Conservation (phyloP, 2,797 vertebrate genomes). For the Dendrocincla fuliginosa region DNA sequence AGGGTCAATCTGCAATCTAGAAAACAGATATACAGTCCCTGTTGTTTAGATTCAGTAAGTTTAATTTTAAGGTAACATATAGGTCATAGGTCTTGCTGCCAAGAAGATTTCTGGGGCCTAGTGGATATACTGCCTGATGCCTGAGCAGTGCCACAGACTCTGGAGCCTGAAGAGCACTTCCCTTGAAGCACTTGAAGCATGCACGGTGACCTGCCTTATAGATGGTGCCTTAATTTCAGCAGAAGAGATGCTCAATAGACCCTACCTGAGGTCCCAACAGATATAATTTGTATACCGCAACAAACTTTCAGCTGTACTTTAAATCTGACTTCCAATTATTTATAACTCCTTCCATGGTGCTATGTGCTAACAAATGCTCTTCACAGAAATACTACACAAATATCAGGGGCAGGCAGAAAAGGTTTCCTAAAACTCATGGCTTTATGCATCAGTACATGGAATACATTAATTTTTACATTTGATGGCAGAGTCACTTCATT, state of each 20-base stretch:
- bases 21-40: not conserved
- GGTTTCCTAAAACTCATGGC: not conserved
- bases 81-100: not conserved
- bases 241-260: not conserved
- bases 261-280: not conserved
- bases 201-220: not conserved
- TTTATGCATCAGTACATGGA: not conserved
- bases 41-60: not conserved
- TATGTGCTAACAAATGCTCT: accelerated
- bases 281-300: not conserved
- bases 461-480: not conserved
- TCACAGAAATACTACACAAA: not conserved
- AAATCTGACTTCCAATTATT: not conserved
- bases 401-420: not conserved
- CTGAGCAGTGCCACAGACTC: not conserved
- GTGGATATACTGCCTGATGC: not conserved
- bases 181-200: not conserved
- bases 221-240: not conserved
- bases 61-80: not conserved
- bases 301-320: not conserved
- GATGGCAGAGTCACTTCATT: not conserved
- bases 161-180: not conserved
- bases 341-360: not conserved
- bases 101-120: not conserved
- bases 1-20: not conserved